Conservation (phyloP, 1,140 invertebrate species). For the Hormaphis cornu region DNA sequence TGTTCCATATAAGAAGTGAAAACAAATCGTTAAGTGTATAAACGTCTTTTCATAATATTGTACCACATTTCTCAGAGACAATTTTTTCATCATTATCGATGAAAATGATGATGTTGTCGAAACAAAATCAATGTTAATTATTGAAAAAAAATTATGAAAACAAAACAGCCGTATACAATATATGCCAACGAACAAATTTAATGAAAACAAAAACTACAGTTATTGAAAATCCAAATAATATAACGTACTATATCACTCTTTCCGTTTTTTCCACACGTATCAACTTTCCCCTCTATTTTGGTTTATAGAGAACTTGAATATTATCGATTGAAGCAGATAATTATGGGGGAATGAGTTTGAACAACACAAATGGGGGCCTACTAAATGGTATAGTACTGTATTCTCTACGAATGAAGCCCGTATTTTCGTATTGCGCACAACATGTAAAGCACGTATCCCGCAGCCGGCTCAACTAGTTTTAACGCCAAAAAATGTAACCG, state of each 20-base stretch:
- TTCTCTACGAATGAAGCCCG: constrained; percentile 13
- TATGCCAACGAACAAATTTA: no score
- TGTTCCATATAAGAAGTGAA: no score
- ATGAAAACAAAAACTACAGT: no score
- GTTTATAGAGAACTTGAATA: neutral
- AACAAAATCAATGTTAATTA: no score
- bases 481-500: constrained; percentile 5
- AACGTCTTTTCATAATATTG: no score
- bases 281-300: neutral
- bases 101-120: no score
- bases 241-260: no score
- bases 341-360: neutral
- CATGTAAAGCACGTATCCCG: neutral
- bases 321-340: constrained; percentile 15
- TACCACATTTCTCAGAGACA: no score
- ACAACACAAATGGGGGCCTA: constrained; percentile 9
- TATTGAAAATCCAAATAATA: neutral
- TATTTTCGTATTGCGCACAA: neutral
- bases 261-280: neutral
- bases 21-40: no score
- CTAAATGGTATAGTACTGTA: constrained; percentile 1
- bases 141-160: no score
- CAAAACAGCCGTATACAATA: no score
- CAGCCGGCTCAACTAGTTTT: constrained; percentile 20
- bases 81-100: no score